Evolutionary conservation across 53 echinoderm and acorn worm species (phyloP), one percentile per base, ranked within the genome.

Genomic region (Hippasteria phrygiana): DNA sequence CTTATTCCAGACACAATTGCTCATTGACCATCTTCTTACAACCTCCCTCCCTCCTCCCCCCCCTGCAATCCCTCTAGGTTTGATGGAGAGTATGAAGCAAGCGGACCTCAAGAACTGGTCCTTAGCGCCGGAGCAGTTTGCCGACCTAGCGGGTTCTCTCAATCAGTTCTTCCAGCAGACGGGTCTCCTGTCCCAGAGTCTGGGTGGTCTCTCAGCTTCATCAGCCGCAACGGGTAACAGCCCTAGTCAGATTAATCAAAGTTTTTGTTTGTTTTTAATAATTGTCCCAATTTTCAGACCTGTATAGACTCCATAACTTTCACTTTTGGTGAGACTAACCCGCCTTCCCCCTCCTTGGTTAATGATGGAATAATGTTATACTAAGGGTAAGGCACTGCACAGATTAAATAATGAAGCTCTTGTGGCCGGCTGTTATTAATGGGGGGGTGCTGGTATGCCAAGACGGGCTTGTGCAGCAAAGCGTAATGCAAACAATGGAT

Each of bases 31-130:
- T 31, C 9, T 14, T 75, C 12, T 27, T 16, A 14, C 9, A 1
- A 2, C 29, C 0, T 50, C 1, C 2, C 20, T 10, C 14, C 16
- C 2, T 51, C 51, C 14, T 46, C 42, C 20, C 34, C 55, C 78
- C n/a, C n/a, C n/a, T n/a, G n/a, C n/a, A 13, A 33, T 77, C 28
- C 36, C 11, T 40, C 1, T 75, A 97, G 97, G 97, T 45, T 79
- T 97, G 20, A 95, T 95, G 91, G 97, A 95, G 66, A 97, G 97
- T 51, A 97, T 97, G 97, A 97, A 83, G 76, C 97, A 97, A 89
- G 97, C 97, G 27, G 97, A 97, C 89, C 64, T 91, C 42, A 97
- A 97, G 75, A 97, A 97, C 80, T 97, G 97, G 97, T 93, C 97
- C 33, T 90, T 97, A 50, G 94, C 90, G 34, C 97, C 97, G 18